Conservation (phyloP, 2,113 vertebrate species). For the Coturnix japonica region DNA sequence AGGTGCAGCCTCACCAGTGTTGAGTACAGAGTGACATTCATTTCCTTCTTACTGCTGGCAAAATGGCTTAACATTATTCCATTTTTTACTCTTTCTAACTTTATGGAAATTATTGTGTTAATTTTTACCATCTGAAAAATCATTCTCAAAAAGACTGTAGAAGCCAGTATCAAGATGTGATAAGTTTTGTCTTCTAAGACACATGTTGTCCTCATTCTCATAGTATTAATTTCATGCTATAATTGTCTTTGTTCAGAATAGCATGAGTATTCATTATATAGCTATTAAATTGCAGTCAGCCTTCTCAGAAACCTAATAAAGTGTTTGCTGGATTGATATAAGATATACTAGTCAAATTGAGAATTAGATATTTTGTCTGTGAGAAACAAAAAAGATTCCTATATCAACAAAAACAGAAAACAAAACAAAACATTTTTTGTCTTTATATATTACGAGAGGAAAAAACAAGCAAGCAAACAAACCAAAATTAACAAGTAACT, state of each 20-base stretch:
- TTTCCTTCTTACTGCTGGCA: no score
- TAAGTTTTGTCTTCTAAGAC: neutral
- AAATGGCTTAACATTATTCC: neutral
- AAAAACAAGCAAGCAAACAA: neutral
- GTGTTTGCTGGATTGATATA: neutral
- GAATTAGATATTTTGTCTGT: neutral
- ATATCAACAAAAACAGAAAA: neutral
- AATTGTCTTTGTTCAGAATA: neutral
- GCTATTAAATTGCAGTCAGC: conserved; percentile 2
- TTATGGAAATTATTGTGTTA: neutral
- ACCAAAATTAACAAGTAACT: neutral
- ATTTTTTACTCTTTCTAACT: neutral
- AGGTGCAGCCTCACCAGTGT: no score
- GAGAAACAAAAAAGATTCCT: neutral
- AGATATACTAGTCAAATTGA: neutral
- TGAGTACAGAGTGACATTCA: no score
- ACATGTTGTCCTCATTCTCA: neutral
- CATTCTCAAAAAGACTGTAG: neutral
- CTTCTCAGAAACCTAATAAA: neutral
- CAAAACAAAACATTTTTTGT: neutral
- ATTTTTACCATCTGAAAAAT: neutral
- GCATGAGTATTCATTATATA: neutral
- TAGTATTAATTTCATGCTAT: neutral
- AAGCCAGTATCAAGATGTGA: neutral
- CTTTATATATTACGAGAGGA: neutral